Base-by-base conservation (phyloP, 2,888 invertebrate genomes). In the Leucophenga maculata region DNA sequence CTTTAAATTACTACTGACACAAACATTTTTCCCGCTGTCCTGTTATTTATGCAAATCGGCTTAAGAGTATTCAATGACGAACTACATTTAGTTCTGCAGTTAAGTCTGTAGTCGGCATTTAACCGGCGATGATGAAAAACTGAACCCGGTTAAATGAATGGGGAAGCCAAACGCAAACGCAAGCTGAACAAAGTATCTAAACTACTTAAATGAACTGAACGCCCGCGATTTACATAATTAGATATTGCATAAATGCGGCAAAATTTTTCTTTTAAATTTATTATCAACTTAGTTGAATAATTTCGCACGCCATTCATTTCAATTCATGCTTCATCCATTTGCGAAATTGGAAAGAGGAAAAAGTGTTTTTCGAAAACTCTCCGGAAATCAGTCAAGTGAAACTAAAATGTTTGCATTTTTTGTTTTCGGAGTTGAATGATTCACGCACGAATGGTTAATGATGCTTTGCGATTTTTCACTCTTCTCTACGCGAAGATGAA, bases 11-110 rank as follows among this genome's bases (percentile, higher is more conserved):
- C 39, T 39, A 39, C 39, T 39, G 39, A 39, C 39, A 39, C 39
- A 50, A 50, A 50, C 16, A 18, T 50, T 50, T 13, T 44, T 60
- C 16, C 39, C 32, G 32, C 13, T 44, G 14, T 39, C 50, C 20
- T 46, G 44, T 62, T 62, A 46, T 62, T 85, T 83, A 80, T 82
- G 83, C 76, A 78, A 78, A 80, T 60, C 80, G 57, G 78, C 77
- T 81, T 80, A 82, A 70, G 57, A 57, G 68, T 74, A 65, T 70
- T 57, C 48, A 66, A 68, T 68, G 65, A 46, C 8, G 8, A 39
- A 50, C 50, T 16, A 50, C 16, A 50, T 46, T 46, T 46, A 18
- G 50, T 50, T 50, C n/a, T 50, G n/a, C 50, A 16, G 14, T n/a
- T 18, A 50, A 50, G 50, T 50, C 50, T 8, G 50, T 18, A n/a